Conservation (phyloP, 2,888 invertebrate species). For the Calephelis perditalis region DNA sequence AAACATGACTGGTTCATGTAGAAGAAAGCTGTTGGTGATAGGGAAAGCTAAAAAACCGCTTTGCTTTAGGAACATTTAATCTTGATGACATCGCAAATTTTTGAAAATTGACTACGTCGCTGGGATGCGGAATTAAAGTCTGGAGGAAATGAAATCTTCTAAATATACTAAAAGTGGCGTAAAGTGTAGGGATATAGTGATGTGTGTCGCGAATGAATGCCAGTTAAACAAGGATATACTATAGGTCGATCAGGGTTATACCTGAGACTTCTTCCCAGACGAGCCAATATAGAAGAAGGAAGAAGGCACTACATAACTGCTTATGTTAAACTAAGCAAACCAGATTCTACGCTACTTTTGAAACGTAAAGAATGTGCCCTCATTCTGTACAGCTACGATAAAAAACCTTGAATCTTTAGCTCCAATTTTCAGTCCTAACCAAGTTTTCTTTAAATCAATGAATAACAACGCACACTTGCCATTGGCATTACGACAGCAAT, state of each 20-base stretch:
- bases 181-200: too few species aligned
- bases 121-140: background rate
- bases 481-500: constrained; percentile 24
- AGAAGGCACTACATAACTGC: constrained; percentile 24
- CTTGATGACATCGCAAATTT: background rate
- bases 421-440: constrained; percentile 25
- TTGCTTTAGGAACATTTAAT: background rate
- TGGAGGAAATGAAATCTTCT: background rate
- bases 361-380: constrained; percentile 20
- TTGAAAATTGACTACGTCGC: background rate
- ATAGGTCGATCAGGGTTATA: constrained; percentile 24
- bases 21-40: too few species aligned
- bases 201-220: too few species aligned
- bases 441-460: constrained; percentile 27
- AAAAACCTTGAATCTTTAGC: constrained; percentile 24
- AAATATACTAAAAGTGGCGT: too few species aligned
- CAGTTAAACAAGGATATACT: constrained; percentile 19
- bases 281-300: constrained; percentile 23
- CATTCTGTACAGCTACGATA: constrained; percentile 23
- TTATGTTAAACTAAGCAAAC: constrained; percentile 24
- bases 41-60: background rate
- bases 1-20: too few species aligned
- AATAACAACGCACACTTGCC: constrained; percentile 26
- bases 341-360: constrained; percentile 20
- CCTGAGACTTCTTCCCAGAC: constrained; percentile 23